Evolutionary conservation across 2,797 vertebrate genomes (phyloP), one percentile per base, ranked within the genome.

Genomic region (Poeciliopsis infans): DNA sequence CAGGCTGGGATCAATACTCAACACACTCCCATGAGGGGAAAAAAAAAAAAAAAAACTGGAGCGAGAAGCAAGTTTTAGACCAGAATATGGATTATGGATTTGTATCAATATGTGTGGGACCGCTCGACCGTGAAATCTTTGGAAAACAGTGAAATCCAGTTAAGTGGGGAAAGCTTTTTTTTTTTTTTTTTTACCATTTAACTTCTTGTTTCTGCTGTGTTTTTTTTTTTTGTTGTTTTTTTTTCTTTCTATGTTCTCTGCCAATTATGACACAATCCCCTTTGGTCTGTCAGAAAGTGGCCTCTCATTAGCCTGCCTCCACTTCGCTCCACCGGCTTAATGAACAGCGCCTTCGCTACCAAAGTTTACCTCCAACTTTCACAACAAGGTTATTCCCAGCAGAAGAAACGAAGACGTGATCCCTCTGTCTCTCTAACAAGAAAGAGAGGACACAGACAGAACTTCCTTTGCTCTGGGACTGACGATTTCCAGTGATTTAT

Each of bases 61-160:
- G 82, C 61, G 84, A 85, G 85, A 88, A 87, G 64, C 77, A 55
- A 88, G 81, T 89, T 89, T 89, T 90, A 88, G 89, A 85, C 83
- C 80, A 72, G 85, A 89, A 92, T 89, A 90, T 93, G 94, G 92
- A 94, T 94, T 95, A 95, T 94, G 92, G 94, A 96, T 95, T 94
- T 94, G 89, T 94, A 93, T 93, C 90, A 93, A 95, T 94, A 93
- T 94, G 88, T 92, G 90, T 92, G 85, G 66, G 91, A 79, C 88
- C 91, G 90, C 85, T 93, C 93, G 84, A 91, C 55, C 87, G 81
- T 87, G 79, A 93, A 95, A 95, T 91, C 80, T 87, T 85, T 87
- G 86, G 80, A 94, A 93, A 94, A 91, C 83, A 79, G 84, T 57
- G 71, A 90, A 89, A 90, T 47, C 61, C 55, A 76, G 72, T 80